These are phyloP conservation scores for Zosterops japonicus DNA, from an alignment of 2,113 vertebrate species.

Conservation along the genomic window DNA sequence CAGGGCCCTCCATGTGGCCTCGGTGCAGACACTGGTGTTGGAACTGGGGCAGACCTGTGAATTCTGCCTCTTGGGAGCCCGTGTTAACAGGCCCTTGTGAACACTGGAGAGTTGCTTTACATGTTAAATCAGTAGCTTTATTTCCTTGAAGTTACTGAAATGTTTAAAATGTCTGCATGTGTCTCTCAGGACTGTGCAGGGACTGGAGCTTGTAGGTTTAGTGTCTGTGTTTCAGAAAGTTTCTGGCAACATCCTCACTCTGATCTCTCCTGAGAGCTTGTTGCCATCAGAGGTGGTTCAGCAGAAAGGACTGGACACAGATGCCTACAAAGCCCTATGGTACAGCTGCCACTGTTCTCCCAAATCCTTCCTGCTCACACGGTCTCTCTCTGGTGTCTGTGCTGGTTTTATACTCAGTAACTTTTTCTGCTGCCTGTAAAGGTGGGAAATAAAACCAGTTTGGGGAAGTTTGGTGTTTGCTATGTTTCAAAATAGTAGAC, in stretches of 20 bases:
- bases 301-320: neutral
- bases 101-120: neutral
- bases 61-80: neutral
- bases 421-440: neutral
- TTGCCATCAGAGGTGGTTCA: neutral
- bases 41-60: rapidly evolving
- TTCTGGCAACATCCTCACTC: neutral
- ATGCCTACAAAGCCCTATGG: neutral
- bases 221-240: neutral
- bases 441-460: neutral
- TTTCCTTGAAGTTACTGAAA: neutral
- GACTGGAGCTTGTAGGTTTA: neutral
- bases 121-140: neutral
- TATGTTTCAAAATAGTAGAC: neutral
- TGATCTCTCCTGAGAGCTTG: neutral
- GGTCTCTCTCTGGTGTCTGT: neutral
- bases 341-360: neutral
- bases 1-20: neutral
- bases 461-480: neutral
- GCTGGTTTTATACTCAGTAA: neutral
- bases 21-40: neutral
- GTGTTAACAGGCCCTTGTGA: neutral
- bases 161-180: neutral
- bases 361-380: neutral
- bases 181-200: neutral